Percentiles rank a stretch among this genome's conserved stretches.
phyloP scores from a whole-genome alignment of 2,113 vertebrate species.

The Saguinus midas region DNA sequence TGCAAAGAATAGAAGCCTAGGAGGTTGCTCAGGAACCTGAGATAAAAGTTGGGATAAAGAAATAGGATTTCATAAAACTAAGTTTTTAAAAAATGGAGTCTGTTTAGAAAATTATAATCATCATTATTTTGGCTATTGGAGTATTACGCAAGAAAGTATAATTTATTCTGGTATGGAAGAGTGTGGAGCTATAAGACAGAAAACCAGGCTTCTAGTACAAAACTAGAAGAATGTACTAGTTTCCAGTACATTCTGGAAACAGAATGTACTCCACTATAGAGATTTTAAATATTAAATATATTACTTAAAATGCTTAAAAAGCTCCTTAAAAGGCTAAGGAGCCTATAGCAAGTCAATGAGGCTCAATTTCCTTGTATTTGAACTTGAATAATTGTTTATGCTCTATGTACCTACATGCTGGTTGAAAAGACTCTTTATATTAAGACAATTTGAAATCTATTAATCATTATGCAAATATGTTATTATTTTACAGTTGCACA shows the following conservation, averaged over 20 bases:
- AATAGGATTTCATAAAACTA: constrained; percentile 1
- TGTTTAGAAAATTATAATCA: constrained; percentile 44
- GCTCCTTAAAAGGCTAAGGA: neutral
- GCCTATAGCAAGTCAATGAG: neutral
- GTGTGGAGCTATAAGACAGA: neutral
- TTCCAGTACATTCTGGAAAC: too few species aligned
- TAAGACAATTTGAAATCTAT: constrained; percentile 25
- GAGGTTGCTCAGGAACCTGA: constrained; percentile 3
- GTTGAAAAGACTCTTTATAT: constrained; percentile 24
- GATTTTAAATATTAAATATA: too few species aligned
- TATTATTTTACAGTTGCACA: constrained; percentile 27
- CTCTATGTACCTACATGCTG: neutral
- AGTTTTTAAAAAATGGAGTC: neutral
- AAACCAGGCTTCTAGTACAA: neutral
- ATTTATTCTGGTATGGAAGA: constrained; percentile 17
- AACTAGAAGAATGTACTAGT: too few species aligned
- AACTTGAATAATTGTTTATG: neutral
- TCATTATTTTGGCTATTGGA: neutral
- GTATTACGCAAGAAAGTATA: constrained; percentile 20
- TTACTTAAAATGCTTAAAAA: too few species aligned
- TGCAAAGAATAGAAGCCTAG: neutral
- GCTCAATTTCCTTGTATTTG: constrained; percentile 35
- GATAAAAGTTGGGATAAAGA: neutral
- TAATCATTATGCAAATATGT: neutral
- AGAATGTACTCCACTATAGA: too few species aligned